These are phyloP conservation scores for Xestia sexstrigata DNA, from an alignment of 2,888 invertebrate species.

Conservation along the genomic window DNA sequence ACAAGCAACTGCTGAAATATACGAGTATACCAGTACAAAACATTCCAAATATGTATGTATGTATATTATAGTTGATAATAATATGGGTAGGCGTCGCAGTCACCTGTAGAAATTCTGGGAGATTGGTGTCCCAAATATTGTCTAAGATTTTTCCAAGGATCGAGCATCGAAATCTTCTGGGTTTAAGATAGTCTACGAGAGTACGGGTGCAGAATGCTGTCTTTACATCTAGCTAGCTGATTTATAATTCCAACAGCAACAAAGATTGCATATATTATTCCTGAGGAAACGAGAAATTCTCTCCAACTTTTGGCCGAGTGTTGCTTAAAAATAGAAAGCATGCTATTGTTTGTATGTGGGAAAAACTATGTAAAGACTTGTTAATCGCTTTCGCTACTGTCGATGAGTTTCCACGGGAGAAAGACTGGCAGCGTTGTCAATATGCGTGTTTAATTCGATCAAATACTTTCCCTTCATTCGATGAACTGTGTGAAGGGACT, in stretches of 20 bases:
- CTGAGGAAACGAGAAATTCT: constrained; percentile 18
- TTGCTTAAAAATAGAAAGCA: constrained; percentile 54
- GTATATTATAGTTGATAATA: neutral
- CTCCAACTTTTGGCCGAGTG: constrained; percentile 23
- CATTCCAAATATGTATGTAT: neutral
- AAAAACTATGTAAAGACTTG: constrained; percentile 45
- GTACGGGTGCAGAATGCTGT: constrained; percentile 7
- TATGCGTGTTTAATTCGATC: constrained; percentile 36
- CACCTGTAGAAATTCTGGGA: neutral
- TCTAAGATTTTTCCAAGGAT: neutral
- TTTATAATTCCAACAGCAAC: constrained; percentile 31
- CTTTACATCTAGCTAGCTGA: constrained; percentile 15
- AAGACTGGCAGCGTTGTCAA: constrained; percentile 12
- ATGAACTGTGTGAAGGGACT: neutral
- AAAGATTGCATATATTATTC: constrained; percentile 35
- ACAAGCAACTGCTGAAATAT: constrained; percentile 29
- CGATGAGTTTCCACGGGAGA: constrained; percentile 36
- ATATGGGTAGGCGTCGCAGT: neutral
- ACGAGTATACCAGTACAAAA: neutral
- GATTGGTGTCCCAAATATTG: constrained; percentile 19
- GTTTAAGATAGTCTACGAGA: neutral
- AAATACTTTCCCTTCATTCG: constrained; percentile 17
- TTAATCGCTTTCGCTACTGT: constrained; percentile 66
- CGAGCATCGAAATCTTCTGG: no score
- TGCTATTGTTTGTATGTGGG: constrained; percentile 56